A percentile compares a stretch with the other conserved stretches of the same genome.
These are phyloP conservation scores for Jacana jacana DNA, from an alignment of 2,113 vertebrate genomes.

Conservation along the genomic window DNA sequence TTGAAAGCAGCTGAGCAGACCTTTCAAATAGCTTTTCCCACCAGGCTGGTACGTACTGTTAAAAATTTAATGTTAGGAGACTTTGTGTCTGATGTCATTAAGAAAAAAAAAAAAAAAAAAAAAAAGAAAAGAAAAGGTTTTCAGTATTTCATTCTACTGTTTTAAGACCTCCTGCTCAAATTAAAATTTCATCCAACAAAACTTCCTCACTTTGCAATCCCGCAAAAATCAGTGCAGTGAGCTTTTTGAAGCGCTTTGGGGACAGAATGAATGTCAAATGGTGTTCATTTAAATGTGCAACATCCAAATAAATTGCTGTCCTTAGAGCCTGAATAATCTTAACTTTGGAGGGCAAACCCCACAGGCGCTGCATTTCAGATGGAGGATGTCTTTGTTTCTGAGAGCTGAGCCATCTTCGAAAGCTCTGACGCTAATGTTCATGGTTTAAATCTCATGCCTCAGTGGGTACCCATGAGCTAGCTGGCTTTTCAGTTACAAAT, in stretches of 20 bases:
- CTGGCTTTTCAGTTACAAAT: slow-evolving; percentile 17
- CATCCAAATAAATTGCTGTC: not conserved
- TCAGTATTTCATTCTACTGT: not conserved
- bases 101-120: not conserved
- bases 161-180: not conserved
- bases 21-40: not conserved
- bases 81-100: not conserved
- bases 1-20: not conserved
- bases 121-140: no score
- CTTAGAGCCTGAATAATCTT: not conserved
- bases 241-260: not conserved
- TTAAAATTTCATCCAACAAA: slow-evolving; percentile 46
- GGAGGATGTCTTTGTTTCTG: not conserved
- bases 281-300: slow-evolving; percentile 23
- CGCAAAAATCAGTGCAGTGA: slow-evolving; percentile 4
- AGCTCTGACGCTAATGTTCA: not conserved
- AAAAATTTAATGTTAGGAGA: not conserved
- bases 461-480: not conserved
- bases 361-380: not conserved
- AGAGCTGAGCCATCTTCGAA: not conserved
- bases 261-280: not conserved
- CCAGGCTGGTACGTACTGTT: not conserved
- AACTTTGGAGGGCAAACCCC: not conserved
- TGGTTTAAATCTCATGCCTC: slow-evolving; percentile 16
- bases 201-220: slow-evolving; percentile 1